A percentile compares a stretch with the other conserved stretches of the same genome.
Evolutionary conservation across 1,140 invertebrate species (phyloP).

Genomic region (Diorhabda sublineata): DNA sequence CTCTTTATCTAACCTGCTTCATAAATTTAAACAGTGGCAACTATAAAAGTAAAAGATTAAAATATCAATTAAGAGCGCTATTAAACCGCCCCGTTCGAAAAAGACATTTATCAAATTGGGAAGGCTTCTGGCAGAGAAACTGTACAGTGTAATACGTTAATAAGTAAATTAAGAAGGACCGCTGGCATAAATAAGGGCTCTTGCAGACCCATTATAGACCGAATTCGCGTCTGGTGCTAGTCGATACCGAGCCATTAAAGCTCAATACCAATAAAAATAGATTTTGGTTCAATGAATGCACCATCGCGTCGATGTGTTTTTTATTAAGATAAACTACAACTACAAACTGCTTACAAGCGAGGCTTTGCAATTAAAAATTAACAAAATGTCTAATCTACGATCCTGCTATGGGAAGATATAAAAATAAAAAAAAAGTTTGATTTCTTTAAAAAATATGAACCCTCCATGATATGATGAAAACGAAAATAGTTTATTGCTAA

Average conservation of each 20-base stretch:
- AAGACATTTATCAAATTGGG: constrained; percentile 9
- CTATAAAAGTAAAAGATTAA: constrained; percentile 5
- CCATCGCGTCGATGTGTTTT: constrained; percentile 6
- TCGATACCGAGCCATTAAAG: constrained; percentile 32
- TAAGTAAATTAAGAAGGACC: constrained; percentile 32
- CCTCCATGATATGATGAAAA: too few species aligned
- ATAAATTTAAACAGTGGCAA: background rate
- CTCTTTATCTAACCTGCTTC: background rate
- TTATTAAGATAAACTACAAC: background rate
- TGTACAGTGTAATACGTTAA: constrained; percentile 25
- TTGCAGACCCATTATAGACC: constrained; percentile 22
- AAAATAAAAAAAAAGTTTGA: too few species aligned
- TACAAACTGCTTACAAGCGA: background rate
- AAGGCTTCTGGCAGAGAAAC: constrained; percentile 24
- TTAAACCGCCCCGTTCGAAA: constrained; percentile 6
- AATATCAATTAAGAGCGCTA: constrained; percentile 16
- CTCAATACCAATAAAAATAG: constrained; percentile 27
- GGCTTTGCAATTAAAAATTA: too few species aligned
- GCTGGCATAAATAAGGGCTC: constrained; percentile 29
- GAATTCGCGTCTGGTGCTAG: constrained; percentile 25
- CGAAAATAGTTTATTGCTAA: too few species aligned
- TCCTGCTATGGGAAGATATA: too few species aligned
- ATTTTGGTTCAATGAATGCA: constrained; percentile 3
- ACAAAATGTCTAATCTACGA: too few species aligned
- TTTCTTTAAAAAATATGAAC: too few species aligned